Evolutionary conservation across 2,888 invertebrate genomes (phyloP).

Genomic region (Autographa gamma): DNA sequence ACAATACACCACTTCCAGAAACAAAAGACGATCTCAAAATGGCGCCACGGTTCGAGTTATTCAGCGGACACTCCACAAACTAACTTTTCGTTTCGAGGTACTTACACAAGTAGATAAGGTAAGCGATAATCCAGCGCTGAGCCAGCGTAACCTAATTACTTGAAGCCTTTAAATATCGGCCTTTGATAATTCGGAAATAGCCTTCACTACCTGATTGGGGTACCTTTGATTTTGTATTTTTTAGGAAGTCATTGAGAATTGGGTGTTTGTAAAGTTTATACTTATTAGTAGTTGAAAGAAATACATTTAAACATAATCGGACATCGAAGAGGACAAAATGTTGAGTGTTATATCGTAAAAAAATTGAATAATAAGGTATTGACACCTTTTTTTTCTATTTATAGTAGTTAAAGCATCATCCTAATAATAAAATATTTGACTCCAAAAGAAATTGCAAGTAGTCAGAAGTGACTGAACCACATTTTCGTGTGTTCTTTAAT

Average conservation of each 20-base stretch:
- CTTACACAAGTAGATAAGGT: slow-evolving; percentile 11
- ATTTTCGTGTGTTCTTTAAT: neutral
- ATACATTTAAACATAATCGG: too few species aligned
- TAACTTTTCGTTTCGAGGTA: slow-evolving; percentile 8
- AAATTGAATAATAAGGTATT: too few species aligned
- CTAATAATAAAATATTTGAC: too few species aligned
- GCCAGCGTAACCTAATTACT: slow-evolving; percentile 30
- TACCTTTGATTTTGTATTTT: neutral
- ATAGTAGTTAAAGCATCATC: too few species aligned
- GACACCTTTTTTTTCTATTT: too few species aligned
- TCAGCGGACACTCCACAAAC: neutral
- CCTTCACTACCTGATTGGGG: neutral
- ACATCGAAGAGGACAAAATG: too few species aligned
- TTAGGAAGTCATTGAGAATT: neutral
- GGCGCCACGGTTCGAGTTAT: too few species aligned
- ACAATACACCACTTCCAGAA: neutral
- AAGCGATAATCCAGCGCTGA: slow-evolving; percentile 30
- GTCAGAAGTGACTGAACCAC: neutral
- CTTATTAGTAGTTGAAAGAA: too few species aligned
- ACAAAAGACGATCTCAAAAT: neutral
- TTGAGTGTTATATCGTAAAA: too few species aligned
- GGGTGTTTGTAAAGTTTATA: too few species aligned
- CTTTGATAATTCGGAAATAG: slow-evolving; percentile 28
- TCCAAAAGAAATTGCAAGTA: too few species aligned
- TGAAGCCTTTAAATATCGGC: slow-evolving; percentile 37